Evolutionary conservation across 92 coral and sea anemone genomes (phyloP).

Genomic region (Heliopora coerulea): DNA sequence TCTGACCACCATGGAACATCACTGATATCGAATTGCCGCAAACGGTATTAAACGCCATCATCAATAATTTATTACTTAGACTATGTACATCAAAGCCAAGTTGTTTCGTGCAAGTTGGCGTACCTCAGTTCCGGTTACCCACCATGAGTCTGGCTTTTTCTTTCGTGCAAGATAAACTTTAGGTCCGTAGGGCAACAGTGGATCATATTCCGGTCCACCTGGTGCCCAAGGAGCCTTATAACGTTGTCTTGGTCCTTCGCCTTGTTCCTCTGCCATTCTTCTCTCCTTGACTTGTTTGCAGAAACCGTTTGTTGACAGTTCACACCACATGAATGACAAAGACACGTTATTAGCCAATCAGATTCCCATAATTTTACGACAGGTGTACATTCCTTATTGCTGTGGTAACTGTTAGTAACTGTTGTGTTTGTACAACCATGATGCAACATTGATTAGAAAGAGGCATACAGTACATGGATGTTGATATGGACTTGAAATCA

Average conservation of each 20-base stretch:
- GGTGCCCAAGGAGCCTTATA: constrained; percentile 82
- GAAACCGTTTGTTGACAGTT: constrained; percentile 19
- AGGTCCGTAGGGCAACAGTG: constrained; percentile 89
- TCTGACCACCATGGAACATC: too few relatives aligned
- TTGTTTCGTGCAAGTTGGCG: too few relatives aligned
- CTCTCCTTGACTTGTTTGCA: constrained; percentile 9
- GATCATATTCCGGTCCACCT: constrained; percentile 87
- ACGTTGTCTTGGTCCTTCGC: constrained; percentile 71
- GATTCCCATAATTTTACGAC: constrained; percentile 24
- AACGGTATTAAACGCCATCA: not conserved
- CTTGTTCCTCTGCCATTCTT: constrained; percentile 69
- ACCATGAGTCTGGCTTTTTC: constrained; percentile 97
- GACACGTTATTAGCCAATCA: constrained; percentile 41
- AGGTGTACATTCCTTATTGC: constrained; percentile 32
- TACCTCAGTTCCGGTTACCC: constrained; percentile 96
- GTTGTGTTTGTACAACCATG: too few relatives aligned
- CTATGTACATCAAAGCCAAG: not conserved
- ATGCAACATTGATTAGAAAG: not conserved
- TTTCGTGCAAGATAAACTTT: constrained; percentile 86
- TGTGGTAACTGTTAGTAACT: too few relatives aligned
- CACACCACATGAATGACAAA: constrained; percentile 18
- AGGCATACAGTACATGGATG: too few relatives aligned
- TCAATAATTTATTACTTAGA: not conserved
- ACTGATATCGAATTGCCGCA: too few relatives aligned
- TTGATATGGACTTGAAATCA: too few relatives aligned